phyloP scores from a whole-genome alignment of 35 echinoderm and acorn worm genomes.

The Ophioderma brevispina region DNA sequence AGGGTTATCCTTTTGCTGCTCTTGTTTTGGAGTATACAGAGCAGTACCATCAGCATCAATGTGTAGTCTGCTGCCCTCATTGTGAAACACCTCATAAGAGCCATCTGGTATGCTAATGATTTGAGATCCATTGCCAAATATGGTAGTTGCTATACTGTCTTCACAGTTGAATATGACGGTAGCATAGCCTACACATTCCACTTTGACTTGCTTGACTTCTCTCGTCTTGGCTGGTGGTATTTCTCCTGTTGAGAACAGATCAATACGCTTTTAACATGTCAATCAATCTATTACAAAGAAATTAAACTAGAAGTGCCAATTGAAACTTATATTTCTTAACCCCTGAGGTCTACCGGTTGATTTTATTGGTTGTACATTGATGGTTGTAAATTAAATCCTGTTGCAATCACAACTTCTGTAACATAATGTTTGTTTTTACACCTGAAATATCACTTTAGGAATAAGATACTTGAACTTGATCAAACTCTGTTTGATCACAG shows the following conservation, averaged over 20 bases:
- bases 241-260: too few relatives aligned
- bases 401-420: too few relatives aligned
- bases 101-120: conserved; percentile 93
- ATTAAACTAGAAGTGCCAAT: background rate
- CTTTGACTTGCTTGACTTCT: conserved; percentile 76
- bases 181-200: conserved; percentile 94
- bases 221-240: conserved; percentile 16
- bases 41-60: conserved; percentile 62
- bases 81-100: conserved; percentile 90
- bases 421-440: too few relatives aligned
- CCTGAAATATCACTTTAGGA: too few relatives aligned
- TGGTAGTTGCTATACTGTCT: conserved; percentile 90
- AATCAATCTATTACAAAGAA: too few relatives aligned
- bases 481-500: too few relatives aligned
- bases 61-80: conserved; percentile 71
- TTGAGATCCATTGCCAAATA: conserved; percentile 90
- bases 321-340: background rate
- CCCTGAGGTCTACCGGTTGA: too few relatives aligned
- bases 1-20: conserved; percentile 28
- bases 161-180: conserved; percentile 98
- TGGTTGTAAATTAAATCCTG: too few relatives aligned
- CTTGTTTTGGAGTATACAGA: conserved; percentile 53
- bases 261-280: too few relatives aligned
- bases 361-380: too few relatives aligned
- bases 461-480: too few relatives aligned